These are phyloP conservation scores for Chlorospingus semifuscus DNA, from an alignment of 2,797 vertebrate species.

Conservation along the genomic window DNA sequence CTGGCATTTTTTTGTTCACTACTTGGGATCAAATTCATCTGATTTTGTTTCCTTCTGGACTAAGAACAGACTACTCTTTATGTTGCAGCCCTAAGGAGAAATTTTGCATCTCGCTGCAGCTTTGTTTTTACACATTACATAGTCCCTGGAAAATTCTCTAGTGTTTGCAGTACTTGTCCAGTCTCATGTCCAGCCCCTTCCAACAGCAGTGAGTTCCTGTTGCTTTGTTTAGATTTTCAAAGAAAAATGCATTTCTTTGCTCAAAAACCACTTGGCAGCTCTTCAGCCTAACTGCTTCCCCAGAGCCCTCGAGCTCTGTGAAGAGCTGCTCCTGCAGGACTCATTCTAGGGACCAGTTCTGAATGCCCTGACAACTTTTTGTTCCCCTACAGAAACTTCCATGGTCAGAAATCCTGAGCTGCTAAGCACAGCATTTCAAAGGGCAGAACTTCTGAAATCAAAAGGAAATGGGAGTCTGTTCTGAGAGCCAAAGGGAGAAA, in stretches of 20 bases:
- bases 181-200: not conserved
- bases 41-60: not conserved
- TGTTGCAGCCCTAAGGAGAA: not conserved
- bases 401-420: not conserved
- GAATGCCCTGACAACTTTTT: not conserved
- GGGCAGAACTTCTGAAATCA: not conserved
- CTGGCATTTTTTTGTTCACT: constrained; percentile 38
- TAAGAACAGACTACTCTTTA: constrained; percentile 10
- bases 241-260: not conserved
- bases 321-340: not conserved
- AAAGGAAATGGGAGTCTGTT: not conserved
- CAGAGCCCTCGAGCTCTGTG: not conserved
- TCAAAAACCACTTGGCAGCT: not conserved
- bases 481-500: not conserved
- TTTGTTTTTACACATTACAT: not conserved
- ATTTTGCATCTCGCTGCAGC: not conserved
- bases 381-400: not conserved
- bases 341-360: not conserved
- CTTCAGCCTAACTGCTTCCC: not conserved
- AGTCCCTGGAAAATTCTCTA: not conserved
- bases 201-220: not conserved
- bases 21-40: constrained; percentile 23
- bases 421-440: not conserved
- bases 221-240: not conserved
- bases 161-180: not conserved